phyloP scores from a whole-genome alignment of 2,797 vertebrate species.

The Typhlichthys subterraneus region DNA sequence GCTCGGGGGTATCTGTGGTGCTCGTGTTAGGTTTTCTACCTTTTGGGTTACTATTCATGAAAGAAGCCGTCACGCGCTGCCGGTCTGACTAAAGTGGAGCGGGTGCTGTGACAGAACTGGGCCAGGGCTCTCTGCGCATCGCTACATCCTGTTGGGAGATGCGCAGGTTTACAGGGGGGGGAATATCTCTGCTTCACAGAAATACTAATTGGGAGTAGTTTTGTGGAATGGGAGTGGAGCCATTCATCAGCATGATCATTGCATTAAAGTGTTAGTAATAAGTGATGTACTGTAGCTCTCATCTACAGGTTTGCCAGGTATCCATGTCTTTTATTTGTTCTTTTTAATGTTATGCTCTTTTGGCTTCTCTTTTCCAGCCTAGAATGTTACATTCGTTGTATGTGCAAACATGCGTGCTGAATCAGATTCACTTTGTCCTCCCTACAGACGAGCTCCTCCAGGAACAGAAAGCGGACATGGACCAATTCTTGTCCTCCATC shows the following conservation, averaged over 20 bases:
- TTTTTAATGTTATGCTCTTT: too few species aligned
- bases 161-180: constrained; percentile 48
- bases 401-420: not conserved
- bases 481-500: constrained; percentile 93
- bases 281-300: constrained; percentile 3
- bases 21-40: constrained; percentile 22
- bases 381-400: too few species aligned
- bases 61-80: constrained; percentile 19
- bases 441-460: constrained; percentile 89
- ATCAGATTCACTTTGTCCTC: not conserved
- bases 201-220: constrained; percentile 56
- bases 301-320: constrained; percentile 11
- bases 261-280: not conserved
- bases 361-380: too few species aligned
- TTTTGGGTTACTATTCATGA: constrained; percentile 30
- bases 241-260: constrained; percentile 14
- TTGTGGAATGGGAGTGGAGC: constrained; percentile 45
- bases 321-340: too few species aligned
- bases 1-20: not conserved
- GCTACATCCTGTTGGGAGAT: constrained; percentile 58
- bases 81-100: constrained; percentile 50
- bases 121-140: constrained; percentile 48
- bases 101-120: constrained; percentile 69
- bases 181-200: constrained; percentile 45
- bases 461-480: constrained; percentile 93